Evolutionary conservation across 2,888 invertebrate genomes (phyloP), one percentile per base, ranked within the genome.

Genomic region (Ceratothoa steindachneri): DNA sequence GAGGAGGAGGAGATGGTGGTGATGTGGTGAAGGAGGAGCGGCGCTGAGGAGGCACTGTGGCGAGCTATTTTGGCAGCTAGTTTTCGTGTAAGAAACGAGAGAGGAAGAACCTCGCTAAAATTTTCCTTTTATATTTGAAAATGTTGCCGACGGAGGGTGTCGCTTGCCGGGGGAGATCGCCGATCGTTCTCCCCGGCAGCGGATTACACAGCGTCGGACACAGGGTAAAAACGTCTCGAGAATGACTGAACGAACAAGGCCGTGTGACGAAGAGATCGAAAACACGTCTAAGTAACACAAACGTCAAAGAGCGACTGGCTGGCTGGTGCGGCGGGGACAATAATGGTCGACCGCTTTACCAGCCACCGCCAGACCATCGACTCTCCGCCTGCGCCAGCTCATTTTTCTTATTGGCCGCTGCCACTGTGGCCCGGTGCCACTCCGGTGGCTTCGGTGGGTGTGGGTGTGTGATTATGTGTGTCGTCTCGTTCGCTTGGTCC

Each of bases 21-120:
- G 66, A 31, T 71, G 75, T 72, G 75, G 72, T 69, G 70, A 70
- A 66, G 72, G 75, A 65, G 52, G 72, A 69, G 72, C 69, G 70
- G 75, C 75, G 75, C 72, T 75, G 72, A 67, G 72, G 72, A 75
- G 75, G 75, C 75, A 75, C 75, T 70, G 75, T 75, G 75, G 75
- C 75, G 72, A 72, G 66, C 72, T 72, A 72, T 75, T 24, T 72
- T 75, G 75, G 75, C 75, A 75, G 69, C 75, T 60, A 24, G 19
- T 24, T 60, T 60, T 60, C 60, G 60, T 60, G 60, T 60, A 60
- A n/a, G 22, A 60, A 60, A 24, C 27, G 24, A 60, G 60, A 60
- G 60, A 24, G 27, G 60, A 24, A 60, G 41, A 60, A 60, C 60
- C 60, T 60, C 60, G 27, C 24, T 24, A 22, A 60, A 41, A 9